Conservation (phyloP, 2,797 vertebrate species). For the Gadopsis bispinosus region DNA sequence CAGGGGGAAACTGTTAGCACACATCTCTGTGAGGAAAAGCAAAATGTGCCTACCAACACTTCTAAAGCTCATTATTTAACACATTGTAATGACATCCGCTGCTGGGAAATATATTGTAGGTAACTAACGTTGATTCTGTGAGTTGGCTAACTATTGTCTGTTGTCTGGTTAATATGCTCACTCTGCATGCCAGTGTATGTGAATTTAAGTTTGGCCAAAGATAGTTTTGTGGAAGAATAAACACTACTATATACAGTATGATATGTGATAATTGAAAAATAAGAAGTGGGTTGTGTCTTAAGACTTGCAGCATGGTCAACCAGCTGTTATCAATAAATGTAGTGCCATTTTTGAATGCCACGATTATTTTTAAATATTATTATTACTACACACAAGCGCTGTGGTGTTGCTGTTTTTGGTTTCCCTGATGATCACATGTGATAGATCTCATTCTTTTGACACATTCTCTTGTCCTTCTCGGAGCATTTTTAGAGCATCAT, state of each 20-base stretch:
- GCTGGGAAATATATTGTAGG: not conserved
- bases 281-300: not conserved
- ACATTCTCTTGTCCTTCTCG: slow-evolving; percentile 15
- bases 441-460: slow-evolving; percentile 38
- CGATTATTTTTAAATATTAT: no score
- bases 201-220: not conserved
- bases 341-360: no score
- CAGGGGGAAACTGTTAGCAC: not conserved
- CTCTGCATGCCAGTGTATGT: not conserved
- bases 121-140: not conserved
- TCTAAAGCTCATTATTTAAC: not conserved
- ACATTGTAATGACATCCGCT: not conserved
- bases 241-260: not conserved
- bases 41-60: not conserved
- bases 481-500: slow-evolving; percentile 23
- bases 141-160: not conserved
- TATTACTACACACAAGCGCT: not conserved
- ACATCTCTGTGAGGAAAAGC: no score
- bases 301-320: no score
- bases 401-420: slow-evolving; percentile 31
- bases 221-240: not conserved
- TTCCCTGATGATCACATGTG: slow-evolving; percentile 36
- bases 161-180: not conserved
- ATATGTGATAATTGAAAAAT: no score
- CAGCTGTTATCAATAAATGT: no score